These are phyloP conservation scores for Anabacerthia variegaticeps DNA, from an alignment of 2,797 vertebrate species.

Conservation along the genomic window DNA sequence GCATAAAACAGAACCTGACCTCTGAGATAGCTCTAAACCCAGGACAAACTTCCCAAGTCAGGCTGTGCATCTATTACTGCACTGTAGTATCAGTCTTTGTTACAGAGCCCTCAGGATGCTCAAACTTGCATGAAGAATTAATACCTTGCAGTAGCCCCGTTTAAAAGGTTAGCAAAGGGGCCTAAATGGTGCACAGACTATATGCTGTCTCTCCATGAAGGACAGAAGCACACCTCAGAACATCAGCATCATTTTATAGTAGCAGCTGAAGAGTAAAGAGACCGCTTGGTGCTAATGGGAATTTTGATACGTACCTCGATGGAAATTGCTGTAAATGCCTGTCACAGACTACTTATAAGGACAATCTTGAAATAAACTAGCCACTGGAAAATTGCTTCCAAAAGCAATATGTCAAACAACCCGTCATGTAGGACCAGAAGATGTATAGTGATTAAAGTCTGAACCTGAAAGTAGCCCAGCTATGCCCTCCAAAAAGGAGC, in stretches of 20 bases:
- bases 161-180: not conserved
- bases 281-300: not conserved
- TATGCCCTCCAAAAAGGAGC: not conserved
- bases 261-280: not conserved
- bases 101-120: not conserved
- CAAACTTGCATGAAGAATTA: not conserved
- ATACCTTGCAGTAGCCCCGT: not conserved
- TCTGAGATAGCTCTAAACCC: not conserved
- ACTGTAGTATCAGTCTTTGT: not conserved
- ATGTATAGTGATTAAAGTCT: not conserved
- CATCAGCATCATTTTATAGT: not conserved
- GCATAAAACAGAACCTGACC: not conserved
- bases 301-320: not conserved
- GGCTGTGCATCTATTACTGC: not conserved
- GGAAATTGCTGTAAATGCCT: not conserved
- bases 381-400: conserved; percentile 5
- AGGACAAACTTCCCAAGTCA: not conserved
- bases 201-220: not conserved
- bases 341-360: not conserved
- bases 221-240: not conserved
- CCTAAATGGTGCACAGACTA: not conserved
- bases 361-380: not conserved
- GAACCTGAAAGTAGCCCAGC: not conserved
- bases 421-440: not conserved
- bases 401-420: not conserved